Evolutionary conservation across 2,888 invertebrate genomes (phyloP), one percentile per base, ranked within the genome.

Genomic region (Drosophila neonasuta): DNA sequence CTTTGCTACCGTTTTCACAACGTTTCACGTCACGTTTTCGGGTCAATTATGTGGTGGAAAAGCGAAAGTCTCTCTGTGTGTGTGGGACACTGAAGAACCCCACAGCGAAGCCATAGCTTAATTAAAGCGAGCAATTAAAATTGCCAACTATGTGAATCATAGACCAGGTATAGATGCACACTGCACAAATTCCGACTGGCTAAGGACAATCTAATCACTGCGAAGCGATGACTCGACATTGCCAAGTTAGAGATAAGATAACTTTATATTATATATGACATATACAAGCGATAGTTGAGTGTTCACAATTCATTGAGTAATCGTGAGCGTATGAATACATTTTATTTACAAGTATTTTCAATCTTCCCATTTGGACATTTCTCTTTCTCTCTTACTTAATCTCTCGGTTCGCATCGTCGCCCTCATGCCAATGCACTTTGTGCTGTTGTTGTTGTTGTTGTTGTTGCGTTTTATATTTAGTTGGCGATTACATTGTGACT

Each of bases 351-450:
- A 24, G 24, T 24, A 48, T 39, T 30, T 49, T 44, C 50, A 41
- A 41, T 67, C 60, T 56, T 49, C 8, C 17, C 15, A 46, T 60
- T n/a, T 32, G 10, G 34, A 15, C 41, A 52, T 46, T 48, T 73
- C 39, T 15, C 15, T 13, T 13, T 13, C 7, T 17, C 24, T 24
- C 24, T 24, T 24, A 34, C 45, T 44, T 55, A 77, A 77, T 75
- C 84, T 63, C 34, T 42, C 32, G 20, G 30, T 56, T 49, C 61
- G 82, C 79, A 75, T 74, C 80, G 71, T 48, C 59, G 66, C 52
- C 56, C 44, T 48, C 15, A 50, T 71, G 86, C 44, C 79, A 86
- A 71, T 81, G 84, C 71, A 81, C 81, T 81, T 71, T 66, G 59
- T 60, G 64, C 56, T 32, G 32, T 10, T 32, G 32, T 65, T 56